Conservation (phyloP, 2,113 vertebrate species). For the Strix aluco region DNA sequence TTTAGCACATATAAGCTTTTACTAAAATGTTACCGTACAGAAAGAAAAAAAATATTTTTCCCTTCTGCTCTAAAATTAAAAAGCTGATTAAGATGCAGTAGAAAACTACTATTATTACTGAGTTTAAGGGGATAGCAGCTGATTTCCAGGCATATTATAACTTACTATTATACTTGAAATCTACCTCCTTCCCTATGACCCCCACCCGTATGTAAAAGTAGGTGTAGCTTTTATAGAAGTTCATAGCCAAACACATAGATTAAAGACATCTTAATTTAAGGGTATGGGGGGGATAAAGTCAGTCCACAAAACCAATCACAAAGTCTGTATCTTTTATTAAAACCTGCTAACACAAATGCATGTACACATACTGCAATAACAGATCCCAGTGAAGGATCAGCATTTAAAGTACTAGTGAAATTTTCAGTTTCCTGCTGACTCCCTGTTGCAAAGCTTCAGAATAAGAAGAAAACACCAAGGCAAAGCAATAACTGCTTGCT, state of each 20-base stretch:
- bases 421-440: not conserved
- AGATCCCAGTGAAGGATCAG: not conserved
- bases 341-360: not conserved
- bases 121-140: not conserved
- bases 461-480: not conserved
- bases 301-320: not conserved
- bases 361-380: not conserved
- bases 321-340: not conserved
- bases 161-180: not conserved
- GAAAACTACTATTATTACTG: not conserved
- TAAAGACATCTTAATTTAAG: not conserved
- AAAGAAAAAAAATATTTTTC: not conserved
- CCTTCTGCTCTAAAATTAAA: not conserved
- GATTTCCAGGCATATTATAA: not conserved
- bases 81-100: not conserved
- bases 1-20: not conserved
- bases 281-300: not conserved
- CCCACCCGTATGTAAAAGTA: not conserved
- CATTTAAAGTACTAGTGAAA: not conserved
- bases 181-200: not conserved
- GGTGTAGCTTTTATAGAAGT: not conserved
- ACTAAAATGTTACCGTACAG: not conserved
- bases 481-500: not conserved
- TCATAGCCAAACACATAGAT: not conserved
- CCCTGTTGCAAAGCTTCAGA: not conserved